These are phyloP conservation scores for Crepidodera aurea DNA, from an alignment of 2,888 invertebrate species.

Conservation along the genomic window DNA sequence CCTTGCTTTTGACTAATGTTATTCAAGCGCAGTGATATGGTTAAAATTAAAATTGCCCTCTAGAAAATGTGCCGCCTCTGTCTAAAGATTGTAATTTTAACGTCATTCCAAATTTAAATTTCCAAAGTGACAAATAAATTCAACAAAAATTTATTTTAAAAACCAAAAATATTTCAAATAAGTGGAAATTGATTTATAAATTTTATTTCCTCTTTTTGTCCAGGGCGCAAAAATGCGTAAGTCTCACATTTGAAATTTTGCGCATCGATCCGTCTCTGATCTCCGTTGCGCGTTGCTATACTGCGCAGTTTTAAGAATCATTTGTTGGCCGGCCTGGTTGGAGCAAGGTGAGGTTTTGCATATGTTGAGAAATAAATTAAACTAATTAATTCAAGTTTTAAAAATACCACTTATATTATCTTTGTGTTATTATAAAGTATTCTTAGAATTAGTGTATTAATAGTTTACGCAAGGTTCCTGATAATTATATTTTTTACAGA, in stretches of 20 bases:
- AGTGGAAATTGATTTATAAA: neutral
- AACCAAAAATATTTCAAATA: neutral
- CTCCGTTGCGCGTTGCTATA: constrained; percentile 19
- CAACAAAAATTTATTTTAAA: neutral
- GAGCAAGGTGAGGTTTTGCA: constrained; percentile 50
- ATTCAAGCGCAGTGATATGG: too few relatives aligned
- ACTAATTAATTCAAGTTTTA: neutral
- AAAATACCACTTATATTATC: neutral
- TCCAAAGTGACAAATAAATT: neutral
- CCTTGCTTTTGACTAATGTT: too few relatives aligned
- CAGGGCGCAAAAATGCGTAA: constrained; percentile 23
- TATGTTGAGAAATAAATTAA: constrained; percentile 31
- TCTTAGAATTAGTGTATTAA: neutral
- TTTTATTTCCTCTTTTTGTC: constrained; percentile 17
- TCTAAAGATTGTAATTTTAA: neutral
- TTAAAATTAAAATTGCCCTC: too few relatives aligned
- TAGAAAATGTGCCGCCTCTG: too few relatives aligned
- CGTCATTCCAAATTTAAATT: neutral
- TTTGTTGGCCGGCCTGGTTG: constrained; percentile 69
- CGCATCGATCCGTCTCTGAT: constrained; percentile 21
- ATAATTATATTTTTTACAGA: constrained; percentile 42
- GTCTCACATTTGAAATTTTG: neutral
- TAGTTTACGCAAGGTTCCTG: neutral
- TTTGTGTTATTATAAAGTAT: neutral
- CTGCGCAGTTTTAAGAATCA: constrained; percentile 51